Percentiles rank a stretch among this genome's conserved stretches.
Conservation (phyloP, 2,888 invertebrate genomes). For the Cryptophagus acutangulus region DNA sequence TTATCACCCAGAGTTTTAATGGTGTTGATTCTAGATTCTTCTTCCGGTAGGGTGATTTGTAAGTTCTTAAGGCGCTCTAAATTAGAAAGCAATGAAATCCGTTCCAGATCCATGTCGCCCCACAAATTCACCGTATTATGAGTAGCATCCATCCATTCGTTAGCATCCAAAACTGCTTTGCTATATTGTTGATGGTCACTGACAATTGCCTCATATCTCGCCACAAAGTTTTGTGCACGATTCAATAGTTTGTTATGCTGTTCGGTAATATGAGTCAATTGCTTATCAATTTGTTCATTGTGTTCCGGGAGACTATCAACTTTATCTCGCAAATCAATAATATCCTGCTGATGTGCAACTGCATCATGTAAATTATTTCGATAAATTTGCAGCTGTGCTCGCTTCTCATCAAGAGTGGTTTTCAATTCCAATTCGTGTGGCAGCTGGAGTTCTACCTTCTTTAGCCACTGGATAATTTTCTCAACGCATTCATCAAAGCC, state of each 20-base stretch:
- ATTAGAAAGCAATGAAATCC: conserved; percentile 80
- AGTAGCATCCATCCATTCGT: conserved; percentile 83
- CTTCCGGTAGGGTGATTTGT: conserved; percentile 75
- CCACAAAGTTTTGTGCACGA: conserved; percentile 71
- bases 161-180: conserved; percentile 78
- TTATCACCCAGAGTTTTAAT: conserved; percentile 82
- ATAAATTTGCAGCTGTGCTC: conserved; percentile 80
- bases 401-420: conserved; percentile 86
- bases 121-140: conserved; percentile 75
- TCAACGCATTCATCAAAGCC: conserved; percentile 85
- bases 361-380: conserved; percentile 78
- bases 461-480: conserved; percentile 73
- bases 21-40: conserved; percentile 75
- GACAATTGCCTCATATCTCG: conserved; percentile 81
- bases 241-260: conserved; percentile 68
- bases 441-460: conserved; percentile 67
- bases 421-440: conserved; percentile 75
- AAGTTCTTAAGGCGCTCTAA: conserved; percentile 79
- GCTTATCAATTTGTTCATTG: conserved; percentile 67
- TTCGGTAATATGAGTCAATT: conserved; percentile 63
- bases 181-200: conserved; percentile 85
- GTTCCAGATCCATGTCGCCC: conserved; percentile 78
- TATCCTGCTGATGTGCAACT: conserved; percentile 76
- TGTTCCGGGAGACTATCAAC: conserved; percentile 75
- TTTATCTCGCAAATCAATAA: conserved; percentile 75